These are phyloP conservation scores for Urocyon cinereoargenteus DNA, from an alignment of 2,797 vertebrate genomes.

Conservation along the genomic window DNA sequence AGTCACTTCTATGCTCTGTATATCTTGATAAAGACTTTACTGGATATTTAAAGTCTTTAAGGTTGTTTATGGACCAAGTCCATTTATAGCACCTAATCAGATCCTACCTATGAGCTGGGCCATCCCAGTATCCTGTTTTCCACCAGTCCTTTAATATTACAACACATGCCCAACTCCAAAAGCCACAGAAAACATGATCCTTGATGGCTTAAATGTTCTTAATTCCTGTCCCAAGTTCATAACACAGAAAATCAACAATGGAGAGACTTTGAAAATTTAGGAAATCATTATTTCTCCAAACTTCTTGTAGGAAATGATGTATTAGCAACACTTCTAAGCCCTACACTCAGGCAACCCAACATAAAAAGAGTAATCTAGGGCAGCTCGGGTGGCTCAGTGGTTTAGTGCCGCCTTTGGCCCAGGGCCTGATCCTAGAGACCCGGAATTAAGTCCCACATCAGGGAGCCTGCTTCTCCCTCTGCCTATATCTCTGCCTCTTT, in stretches of 20 bases:
- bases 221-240: not conserved
- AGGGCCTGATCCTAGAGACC: no score
- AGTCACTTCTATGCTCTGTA: not conserved
- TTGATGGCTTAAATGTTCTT: not conserved
- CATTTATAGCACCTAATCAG: not conserved
- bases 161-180: not conserved
- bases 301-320: not conserved
- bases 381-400: no score
- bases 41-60: not conserved
- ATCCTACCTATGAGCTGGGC: not conserved
- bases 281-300: slow-evolving; percentile 5
- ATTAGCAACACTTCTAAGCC: slow-evolving; percentile 5
- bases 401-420: no score
- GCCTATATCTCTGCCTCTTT: no score
- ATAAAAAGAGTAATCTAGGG: not conserved
- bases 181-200: not conserved
- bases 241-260: not conserved
- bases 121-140: not conserved
- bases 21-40: not conserved
- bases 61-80: not conserved
- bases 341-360: not conserved
- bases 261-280: not conserved
- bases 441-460: no score
- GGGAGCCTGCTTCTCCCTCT: no score
- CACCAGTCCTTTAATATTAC: not conserved